Evolutionary conservation across 2,888 invertebrate genomes (phyloP).

Genomic region (Buathra laborator): DNA sequence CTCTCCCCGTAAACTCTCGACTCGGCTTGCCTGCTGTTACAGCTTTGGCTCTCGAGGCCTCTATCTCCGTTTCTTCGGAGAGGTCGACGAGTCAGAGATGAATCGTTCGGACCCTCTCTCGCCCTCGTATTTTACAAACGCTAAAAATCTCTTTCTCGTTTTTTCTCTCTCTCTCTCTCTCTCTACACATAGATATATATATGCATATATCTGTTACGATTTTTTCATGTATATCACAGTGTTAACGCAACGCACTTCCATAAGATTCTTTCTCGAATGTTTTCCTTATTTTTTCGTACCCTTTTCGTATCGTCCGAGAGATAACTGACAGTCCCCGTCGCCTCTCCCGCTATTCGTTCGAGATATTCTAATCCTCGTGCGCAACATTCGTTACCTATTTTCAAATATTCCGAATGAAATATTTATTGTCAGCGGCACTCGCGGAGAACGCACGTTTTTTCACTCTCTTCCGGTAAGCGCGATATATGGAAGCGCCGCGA

Average conservation of each 20-base stretch:
- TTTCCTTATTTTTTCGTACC: background rate
- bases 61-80: constrained; percentile 43
- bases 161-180: too few species aligned
- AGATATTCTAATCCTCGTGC: background rate
- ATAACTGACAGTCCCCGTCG: background rate
- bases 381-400: background rate
- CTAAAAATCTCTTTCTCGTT: background rate
- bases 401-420: background rate
- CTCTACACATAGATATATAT: too few species aligned
- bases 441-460: constrained; percentile 13
- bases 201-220: background rate
- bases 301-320: background rate
- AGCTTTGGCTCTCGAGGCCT: constrained; percentile 15
- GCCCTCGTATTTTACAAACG: constrained; percentile 4
- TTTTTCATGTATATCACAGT: constrained; percentile 14
- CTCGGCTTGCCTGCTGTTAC: constrained; percentile 60
- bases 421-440: constrained; percentile 6
- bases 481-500: background rate
- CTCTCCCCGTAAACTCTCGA: constrained; percentile 61
- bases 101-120: constrained; percentile 44
- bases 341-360: background rate
- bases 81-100: constrained; percentile 65
- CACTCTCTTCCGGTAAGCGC: constrained; percentile 39
- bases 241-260: constrained; percentile 1
- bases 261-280: background rate